phyloP scores from a whole-genome alignment of 2,888 invertebrate species.

The Microctonus brassicae region DNA sequence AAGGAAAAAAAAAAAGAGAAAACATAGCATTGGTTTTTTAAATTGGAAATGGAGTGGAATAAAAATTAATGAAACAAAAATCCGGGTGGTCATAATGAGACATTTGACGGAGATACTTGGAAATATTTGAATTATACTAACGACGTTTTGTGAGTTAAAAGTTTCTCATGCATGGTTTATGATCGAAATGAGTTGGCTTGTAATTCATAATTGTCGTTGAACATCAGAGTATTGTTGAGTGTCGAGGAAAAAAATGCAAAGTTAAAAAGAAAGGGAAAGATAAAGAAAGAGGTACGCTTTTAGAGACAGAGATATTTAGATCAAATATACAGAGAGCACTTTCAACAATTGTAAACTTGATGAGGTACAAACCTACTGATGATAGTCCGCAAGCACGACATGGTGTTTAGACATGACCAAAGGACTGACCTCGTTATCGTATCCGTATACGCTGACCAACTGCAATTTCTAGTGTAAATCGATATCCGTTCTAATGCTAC shows the following conservation, averaged over 20 bases:
- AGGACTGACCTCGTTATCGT: conserved; percentile 38
- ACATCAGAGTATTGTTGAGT: background rate
- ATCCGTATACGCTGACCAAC: conserved; percentile 39
- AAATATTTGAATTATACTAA: background rate
- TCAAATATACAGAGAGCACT: background rate
- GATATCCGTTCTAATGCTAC: conserved; percentile 7
- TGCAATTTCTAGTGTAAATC: conserved; percentile 31
- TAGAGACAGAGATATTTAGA: background rate
- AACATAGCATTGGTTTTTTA: too few relatives aligned
- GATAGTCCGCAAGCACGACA: conserved; percentile 18
- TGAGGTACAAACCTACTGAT: conserved; percentile 2
- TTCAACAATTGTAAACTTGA: background rate
- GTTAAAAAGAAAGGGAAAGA: background rate
- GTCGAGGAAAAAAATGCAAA: background rate
- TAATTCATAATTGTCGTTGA: too few relatives aligned
- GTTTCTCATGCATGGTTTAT: background rate
- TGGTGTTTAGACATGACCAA: conserved; percentile 32
- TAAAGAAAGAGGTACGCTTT: background rate
- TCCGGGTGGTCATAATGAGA: background rate
- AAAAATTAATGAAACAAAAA: background rate
- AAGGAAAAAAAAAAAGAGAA: too few relatives aligned
- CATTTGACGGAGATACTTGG: background rate
- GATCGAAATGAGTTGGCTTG: background rate
- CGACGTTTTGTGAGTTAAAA: background rate
- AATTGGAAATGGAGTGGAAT: too few relatives aligned